Base-by-base conservation (phyloP, 2,888 invertebrate species). In the Gasteruption jaculator region DNA sequence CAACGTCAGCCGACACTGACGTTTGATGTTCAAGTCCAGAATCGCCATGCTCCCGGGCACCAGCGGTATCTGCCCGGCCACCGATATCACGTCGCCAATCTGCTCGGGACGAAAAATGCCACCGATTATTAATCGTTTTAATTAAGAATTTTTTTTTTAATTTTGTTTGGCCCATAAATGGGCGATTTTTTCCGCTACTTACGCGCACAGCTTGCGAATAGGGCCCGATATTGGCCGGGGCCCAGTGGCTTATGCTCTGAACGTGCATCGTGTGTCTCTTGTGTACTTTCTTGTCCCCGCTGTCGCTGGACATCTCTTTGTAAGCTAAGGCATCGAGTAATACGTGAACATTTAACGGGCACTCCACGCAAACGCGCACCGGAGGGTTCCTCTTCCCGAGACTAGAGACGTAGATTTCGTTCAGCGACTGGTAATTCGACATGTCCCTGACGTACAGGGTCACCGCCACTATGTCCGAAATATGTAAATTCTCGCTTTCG, bases 171-270 rank as follows among this genome's bases (percentile, higher is more conserved):
- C 10, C n/a, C n/a, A n/a, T 7, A 12, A 12, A 29, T 29, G 8
- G 12, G n/a, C 35, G 20, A 26, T 22, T 29, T 37, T 18, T 36
- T 7, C 7, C 11, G 8, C 5, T 45, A 60, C 73, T 71, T 71
- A 90, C 90, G 77, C 85, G 82, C 45, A 89, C 81, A 3, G 90
- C 88, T 74, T 95, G 95, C 66, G 94, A 94, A 68, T 95, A 95
- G 5, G 95, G 94, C 31, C 94, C 95, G 57, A 95, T 94, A 68
- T 92, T 94, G 45, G 94, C 93, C 1, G 95, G 94, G n/a, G 94
- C 93, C 95, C 95, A 95, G 70, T 95, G 93, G 19, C 93, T 94
- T 57, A 94, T 83, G 48, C 93, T 87, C 73, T 94, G 94, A 26
- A 95, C 93, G 68, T 95, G 94, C 87, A 94, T 88, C 5, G 88